Evolutionary conservation across 1,140 invertebrate species (phyloP).

Genomic region (Meteorus sp.): DNA sequence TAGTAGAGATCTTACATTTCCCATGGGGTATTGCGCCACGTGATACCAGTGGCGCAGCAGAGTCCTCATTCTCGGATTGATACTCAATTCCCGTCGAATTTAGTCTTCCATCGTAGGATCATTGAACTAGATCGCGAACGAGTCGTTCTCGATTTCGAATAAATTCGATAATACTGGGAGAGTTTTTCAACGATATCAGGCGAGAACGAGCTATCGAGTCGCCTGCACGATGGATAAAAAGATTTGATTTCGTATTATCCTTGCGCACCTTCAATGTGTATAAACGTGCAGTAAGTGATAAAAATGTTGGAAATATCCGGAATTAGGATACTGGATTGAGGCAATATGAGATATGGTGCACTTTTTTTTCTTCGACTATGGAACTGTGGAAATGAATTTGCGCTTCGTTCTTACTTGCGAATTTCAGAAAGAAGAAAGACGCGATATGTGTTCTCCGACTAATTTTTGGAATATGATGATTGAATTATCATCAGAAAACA

Average conservation of each 20-base stretch:
- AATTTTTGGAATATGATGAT: too few relatives aligned
- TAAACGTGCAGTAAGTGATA: constrained; percentile 11
- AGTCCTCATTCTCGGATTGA: constrained; percentile 52
- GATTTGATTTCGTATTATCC: constrained; percentile 15
- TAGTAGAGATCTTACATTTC: constrained; percentile 43
- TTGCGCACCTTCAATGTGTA: constrained; percentile 13
- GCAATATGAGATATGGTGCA: too few relatives aligned
- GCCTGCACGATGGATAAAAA: constrained; percentile 25
- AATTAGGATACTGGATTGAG: too few relatives aligned
- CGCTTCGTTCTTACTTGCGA: too few relatives aligned
- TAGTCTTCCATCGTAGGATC: constrained; percentile 44
- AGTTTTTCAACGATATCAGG: constrained; percentile 19
- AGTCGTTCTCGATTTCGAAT: constrained; percentile 37
- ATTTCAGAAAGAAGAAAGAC: too few relatives aligned
- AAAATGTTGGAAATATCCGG: neutral
- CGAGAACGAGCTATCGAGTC: constrained; percentile 31
- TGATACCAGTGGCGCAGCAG: constrained; percentile 31
- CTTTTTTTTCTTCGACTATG: too few relatives aligned
- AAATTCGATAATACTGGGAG: constrained; percentile 43
- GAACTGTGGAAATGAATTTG: too few relatives aligned
- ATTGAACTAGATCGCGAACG: constrained; percentile 38
- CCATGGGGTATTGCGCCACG: constrained; percentile 43
- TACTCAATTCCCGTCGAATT: constrained; percentile 53
- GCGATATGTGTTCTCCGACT: too few relatives aligned
- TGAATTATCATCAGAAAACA: too few relatives aligned